Evolutionary conservation across 2,888 invertebrate genomes (phyloP).

Genomic region (Boloria selene): DNA sequence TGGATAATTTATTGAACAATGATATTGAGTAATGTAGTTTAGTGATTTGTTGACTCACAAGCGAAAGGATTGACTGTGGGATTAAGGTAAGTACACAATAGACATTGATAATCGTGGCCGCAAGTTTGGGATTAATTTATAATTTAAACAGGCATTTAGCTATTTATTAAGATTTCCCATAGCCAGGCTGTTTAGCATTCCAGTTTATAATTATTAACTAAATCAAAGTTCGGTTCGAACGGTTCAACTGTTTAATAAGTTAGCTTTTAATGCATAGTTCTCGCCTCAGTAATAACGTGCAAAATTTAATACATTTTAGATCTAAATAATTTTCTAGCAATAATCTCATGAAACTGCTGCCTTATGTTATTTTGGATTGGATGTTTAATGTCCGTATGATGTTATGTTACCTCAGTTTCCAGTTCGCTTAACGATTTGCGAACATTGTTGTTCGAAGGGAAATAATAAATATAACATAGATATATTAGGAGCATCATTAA

Average conservation of each 20-base stretch:
- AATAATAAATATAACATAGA: conserved; percentile 17
- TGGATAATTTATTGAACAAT: conserved; percentile 30
- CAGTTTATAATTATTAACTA: no score
- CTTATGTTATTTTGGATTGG: conserved; percentile 18
- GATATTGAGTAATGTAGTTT: conserved; percentile 34
- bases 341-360: conserved; percentile 9
- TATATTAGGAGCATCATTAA: neutral
- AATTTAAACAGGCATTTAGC: conserved; percentile 6
- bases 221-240: no score
- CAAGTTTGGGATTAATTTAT: conserved; percentile 2
- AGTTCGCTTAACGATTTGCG: conserved; percentile 32
- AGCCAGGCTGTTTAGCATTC: no score
- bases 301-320: neutral
- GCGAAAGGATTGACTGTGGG: conserved; percentile 26
- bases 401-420: conserved; percentile 37
- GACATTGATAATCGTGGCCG: conserved; percentile 10
- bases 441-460: conserved; percentile 16
- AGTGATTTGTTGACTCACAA: conserved; percentile 31
- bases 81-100: conserved; percentile 19
- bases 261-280: neutral
- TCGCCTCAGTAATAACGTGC: neutral
- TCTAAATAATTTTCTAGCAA: neutral
- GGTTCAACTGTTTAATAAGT: no score
- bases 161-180: conserved; percentile 5
- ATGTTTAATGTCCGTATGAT: conserved; percentile 35